These are phyloP conservation scores for Xenopus tropicalis DNA, from an alignment of 2,113 vertebrate genomes.

Conservation along the genomic window UCB_Xtro_10.0 CM004448.2:12697501-12698000, in stretches of 20 bases:
- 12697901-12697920: conserved; percentile 89
- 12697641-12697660: too few relatives aligned
- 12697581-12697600: conserved; percentile 95
- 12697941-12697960: conserved; percentile 70
- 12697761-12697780: too few relatives aligned
- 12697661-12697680: too few relatives aligned
- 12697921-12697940: conserved; percentile 82
- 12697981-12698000: conserved; percentile 84
- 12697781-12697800: too few relatives aligned
- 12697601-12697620: conserved; percentile 44
- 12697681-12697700: too few relatives aligned
- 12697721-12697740: too few relatives aligned
- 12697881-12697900: conserved; percentile 89
- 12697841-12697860: too few relatives aligned
- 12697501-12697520: conserved; percentile 74
- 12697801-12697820: too few relatives aligned
- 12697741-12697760: too few relatives aligned
- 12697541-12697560: conserved; percentile 94
- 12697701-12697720: too few relatives aligned
- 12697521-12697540: conserved; percentile 81
- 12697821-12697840: too few relatives aligned
- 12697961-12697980: conserved; percentile 92
- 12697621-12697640: too few relatives aligned
- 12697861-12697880: background rate
- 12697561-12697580: conserved; percentile 87